These are phyloP conservation scores for Falcaria lacertinaria DNA, from an alignment of 2,888 invertebrate species.

Conservation along the genomic window DNA sequence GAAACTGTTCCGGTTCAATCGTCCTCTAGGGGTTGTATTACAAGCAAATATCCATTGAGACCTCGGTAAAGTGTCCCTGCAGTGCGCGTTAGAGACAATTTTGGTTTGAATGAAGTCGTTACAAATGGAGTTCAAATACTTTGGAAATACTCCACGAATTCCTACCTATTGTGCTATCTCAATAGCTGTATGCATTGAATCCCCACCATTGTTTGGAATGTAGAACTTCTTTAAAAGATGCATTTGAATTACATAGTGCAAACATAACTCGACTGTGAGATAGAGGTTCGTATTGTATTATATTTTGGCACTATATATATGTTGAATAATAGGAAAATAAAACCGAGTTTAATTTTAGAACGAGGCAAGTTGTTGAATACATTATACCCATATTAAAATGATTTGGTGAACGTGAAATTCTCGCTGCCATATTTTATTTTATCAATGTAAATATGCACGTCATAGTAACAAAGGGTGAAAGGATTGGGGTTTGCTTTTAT, in stretches of 20 bases:
- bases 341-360: too few relatives aligned
- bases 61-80: conserved; percentile 1
- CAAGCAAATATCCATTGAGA: conserved; percentile 3
- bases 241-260: too few relatives aligned
- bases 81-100: not conserved
- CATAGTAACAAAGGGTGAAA: not conserved
- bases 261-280: too few relatives aligned
- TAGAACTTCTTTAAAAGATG: too few relatives aligned
- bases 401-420: too few relatives aligned
- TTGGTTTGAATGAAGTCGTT: conserved; percentile 1
- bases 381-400: too few relatives aligned
- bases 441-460: too few relatives aligned
- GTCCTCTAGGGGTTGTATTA: not conserved
- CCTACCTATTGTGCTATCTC: not conserved
- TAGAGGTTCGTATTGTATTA: too few relatives aligned
- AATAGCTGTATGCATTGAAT: not conserved
- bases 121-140: not conserved
- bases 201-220: not conserved
- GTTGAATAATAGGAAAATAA: too few relatives aligned
- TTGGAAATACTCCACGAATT: not conserved
- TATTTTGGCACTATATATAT: too few relatives aligned
- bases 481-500: not conserved
- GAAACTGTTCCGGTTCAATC: conserved; percentile 1
- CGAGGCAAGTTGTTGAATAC: too few relatives aligned
- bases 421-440: too few relatives aligned